phyloP scores from a whole-genome alignment of 1,140 invertebrate genomes.

The Macrobrachium rosenbergii region DNA sequence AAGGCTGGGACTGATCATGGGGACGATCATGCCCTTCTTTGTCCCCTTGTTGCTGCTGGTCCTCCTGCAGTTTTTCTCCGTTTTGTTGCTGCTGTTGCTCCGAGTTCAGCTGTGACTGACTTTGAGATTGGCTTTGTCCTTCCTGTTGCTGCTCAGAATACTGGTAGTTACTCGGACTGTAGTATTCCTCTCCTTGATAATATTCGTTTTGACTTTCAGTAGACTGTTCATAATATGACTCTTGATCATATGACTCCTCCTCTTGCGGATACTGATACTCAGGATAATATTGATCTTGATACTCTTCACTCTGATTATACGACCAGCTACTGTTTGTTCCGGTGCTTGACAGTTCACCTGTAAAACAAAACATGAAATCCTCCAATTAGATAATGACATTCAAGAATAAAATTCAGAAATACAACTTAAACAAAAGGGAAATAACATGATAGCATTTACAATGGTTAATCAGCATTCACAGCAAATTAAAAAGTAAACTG shows the following conservation, averaged over 20 bases:
- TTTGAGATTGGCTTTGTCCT: neutral
- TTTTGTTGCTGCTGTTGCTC: neutral
- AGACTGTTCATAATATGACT: neutral
- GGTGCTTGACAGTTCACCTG: slow-evolving; percentile 42
- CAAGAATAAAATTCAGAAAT: neutral
- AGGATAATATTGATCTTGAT: slow-evolving; percentile 33
- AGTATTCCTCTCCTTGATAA: slow-evolving; percentile 3
- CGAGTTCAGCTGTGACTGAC: neutral
- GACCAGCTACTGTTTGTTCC: slow-evolving; percentile 30
- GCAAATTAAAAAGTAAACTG: too few relatives aligned
- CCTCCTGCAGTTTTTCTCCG: neutral
- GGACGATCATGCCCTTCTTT: too few relatives aligned
- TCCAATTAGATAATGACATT: neutral
- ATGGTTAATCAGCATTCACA: too few relatives aligned
- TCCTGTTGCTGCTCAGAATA: neutral
- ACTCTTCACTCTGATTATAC: slow-evolving; percentile 24
- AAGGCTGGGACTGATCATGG: neutral
- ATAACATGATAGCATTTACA: neutral
- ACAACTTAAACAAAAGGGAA: neutral
- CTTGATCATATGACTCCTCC: neutral
- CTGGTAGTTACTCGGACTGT: neutral
- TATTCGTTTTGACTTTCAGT: neutral
- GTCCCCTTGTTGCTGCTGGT: neutral
- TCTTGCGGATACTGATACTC: slow-evolving; percentile 24
- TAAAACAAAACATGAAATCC: neutral